Conservation (phyloP, 2,113 vertebrate species). For the Ptilorrhoa leucosticta region DNA sequence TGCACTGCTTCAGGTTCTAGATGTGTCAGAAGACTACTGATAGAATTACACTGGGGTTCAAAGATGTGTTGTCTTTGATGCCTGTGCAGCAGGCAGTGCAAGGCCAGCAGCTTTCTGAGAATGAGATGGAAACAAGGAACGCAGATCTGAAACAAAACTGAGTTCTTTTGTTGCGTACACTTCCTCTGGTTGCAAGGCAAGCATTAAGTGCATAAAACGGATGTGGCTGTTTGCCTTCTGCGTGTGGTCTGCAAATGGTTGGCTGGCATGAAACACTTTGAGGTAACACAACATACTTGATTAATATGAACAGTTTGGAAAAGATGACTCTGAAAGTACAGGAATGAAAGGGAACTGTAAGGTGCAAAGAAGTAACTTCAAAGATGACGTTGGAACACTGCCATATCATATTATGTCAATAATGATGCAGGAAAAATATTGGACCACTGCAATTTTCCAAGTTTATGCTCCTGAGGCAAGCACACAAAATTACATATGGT, state of each 20-base stretch:
- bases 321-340: not conserved
- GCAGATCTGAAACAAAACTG: not conserved
- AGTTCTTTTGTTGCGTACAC: not conserved
- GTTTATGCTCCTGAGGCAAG: not conserved
- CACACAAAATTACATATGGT: rapidly evolving
- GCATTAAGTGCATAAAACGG: not conserved
- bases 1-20: not conserved
- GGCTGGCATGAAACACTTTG: not conserved
- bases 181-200: not conserved
- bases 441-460: not conserved
- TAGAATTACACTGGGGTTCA: not conserved
- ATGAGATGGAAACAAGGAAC: not conserved
- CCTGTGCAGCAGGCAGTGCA: not conserved
- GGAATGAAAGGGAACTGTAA: not conserved
- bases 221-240: not conserved
- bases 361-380: not conserved
- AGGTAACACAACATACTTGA: not conserved
- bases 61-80: not conserved
- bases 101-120: not conserved
- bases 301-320: not conserved
- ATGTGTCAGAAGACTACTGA: not conserved
- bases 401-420: not conserved
- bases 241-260: not conserved
- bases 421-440: not conserved
- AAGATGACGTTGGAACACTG: not conserved